Base-by-base conservation (phyloP, 2,113 vertebrate species). In the Mustelus asterias region DNA sequence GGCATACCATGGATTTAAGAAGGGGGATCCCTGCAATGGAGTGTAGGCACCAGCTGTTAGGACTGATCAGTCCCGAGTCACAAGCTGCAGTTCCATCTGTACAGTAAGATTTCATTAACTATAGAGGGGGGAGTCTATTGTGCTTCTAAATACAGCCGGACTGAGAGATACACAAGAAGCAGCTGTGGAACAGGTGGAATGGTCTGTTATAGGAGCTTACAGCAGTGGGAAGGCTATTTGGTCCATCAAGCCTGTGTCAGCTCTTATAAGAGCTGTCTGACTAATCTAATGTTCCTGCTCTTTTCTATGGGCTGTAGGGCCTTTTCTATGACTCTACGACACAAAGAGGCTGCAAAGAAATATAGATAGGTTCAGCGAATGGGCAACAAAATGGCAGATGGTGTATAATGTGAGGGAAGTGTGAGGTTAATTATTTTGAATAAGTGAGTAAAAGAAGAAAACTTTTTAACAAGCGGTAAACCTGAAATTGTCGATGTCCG, bases 1-100 rank as follows among this genome's bases (percentile, higher is more conserved):
- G 63, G 88, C 88, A 92, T 92, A 92, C 29, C 88, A 92, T 92
- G 58, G 58, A 60, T 63, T 60, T 92, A 92, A 29, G 88, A 92
- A n/a, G 88, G 88, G 58, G 63, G 33, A 29, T 29, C 29, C 54
- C 54, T 18, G 14, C 58, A 63, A 58, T 60, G 13, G 13, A 26
- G 11, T 16, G 33, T 58, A 33, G 54, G 63, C 14, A 18, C 88
- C 88, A 92, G 88, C 88, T 92, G 88, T 92, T 14, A 63, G 58
- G 33, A 63, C 58, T 92, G 58, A 92, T 92, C 88, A n/a, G 13
- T 60, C 58, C 88, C 16, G n/a, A 58, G 54, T 8, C 88, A 63
- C 3, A 58, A 63, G 88, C 58, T 90, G 88, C 54, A 90, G 29
- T 60, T 60, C 29, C 88, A 88, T n/a, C 29, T 92, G 54, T 58